A percentile compares a stretch with the other conserved stretches of the same genome.
Evolutionary conservation across 2,113 vertebrate species (phyloP).

Genomic region (Eonycteris spelaea): DNA sequence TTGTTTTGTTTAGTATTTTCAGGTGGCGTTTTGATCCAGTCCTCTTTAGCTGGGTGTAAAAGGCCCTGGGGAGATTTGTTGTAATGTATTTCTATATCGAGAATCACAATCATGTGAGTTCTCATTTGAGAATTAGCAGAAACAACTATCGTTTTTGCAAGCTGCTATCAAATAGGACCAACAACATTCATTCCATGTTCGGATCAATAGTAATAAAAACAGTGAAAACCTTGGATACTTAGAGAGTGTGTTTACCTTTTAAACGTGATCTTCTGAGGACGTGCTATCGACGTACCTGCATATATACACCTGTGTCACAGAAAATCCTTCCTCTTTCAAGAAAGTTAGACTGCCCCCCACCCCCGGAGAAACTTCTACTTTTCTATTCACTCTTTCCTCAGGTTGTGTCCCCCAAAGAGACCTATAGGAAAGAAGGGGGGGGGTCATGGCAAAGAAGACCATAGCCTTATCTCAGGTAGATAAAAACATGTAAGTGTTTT

Average conservation of each 20-base stretch:
- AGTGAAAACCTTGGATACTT: not conserved
- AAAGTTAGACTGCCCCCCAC: not conserved
- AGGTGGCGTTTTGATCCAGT: slow-evolving; percentile 25
- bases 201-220: not conserved
- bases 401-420: not conserved
- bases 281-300: not conserved
- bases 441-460: not conserved
- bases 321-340: not conserved
- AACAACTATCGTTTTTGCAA: slow-evolving; percentile 2
- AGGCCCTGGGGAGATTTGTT: not conserved
- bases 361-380: no score
- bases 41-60: not conserved
- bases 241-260: not conserved
- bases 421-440: not conserved
- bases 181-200: not conserved
- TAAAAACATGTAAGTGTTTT: not conserved
- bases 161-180: not conserved
- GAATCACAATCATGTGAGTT: slow-evolving; percentile 20
- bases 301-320: not conserved
- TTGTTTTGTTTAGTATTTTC: not conserved
- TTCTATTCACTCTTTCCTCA: no score
- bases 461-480: not conserved
- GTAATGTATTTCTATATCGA: slow-evolving; percentile 8
- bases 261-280: not conserved
- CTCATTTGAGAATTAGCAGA: slow-evolving; percentile 40